Base-by-base conservation (phyloP, 2,888 invertebrate species). In the Pseudanteris insignis region DNA sequence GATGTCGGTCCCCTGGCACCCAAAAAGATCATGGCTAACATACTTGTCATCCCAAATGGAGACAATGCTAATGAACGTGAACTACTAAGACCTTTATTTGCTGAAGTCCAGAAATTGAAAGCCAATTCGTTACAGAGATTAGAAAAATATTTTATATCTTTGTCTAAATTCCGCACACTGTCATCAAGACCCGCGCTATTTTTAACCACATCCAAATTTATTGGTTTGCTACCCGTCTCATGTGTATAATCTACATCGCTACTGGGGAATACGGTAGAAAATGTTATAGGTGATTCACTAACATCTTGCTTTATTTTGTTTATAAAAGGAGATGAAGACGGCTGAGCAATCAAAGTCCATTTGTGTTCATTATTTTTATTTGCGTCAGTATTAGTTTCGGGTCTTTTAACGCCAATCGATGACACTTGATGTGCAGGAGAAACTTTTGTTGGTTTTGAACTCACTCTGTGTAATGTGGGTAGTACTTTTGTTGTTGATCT, bases 1-100 rank as follows among this genome's bases (percentile, higher is more conserved):
- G 94, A 93, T 0, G 94, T 94, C 1, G 90, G 86, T 1, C 93
- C 93, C 65, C 90, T 84, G 0, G 94, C 92, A 0, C 93, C 93
- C 69, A 94, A 84, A 76, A 93, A 94, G 57, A 94, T 88, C 93
- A 94, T 93, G 0, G 92, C 91, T n/a, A 94, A 79, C 81, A 92
- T 86, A 0, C 93, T 92, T 1, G 91, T 91, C 48, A 91, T 85
- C 0, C 92, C 91, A 72, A 92, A 94, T 0, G 93, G 93, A 0
- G 92, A 92, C 10, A 93, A 80, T 6, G 92, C 87, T 66, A 93
- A 84, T 67, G 92, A 92, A 70, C 92, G 83, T 2, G 88, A 87
- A 8, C 86, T 84, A 68, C 89, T 90, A n/a, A 91, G 83, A 51
- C 88, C 88, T 37, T 80, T 78, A 24, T 84, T 83, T 1, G 87